Evolutionary conservation across 2,113 vertebrate species (phyloP).

Genomic region (Callorhinus ursinus): DNA sequence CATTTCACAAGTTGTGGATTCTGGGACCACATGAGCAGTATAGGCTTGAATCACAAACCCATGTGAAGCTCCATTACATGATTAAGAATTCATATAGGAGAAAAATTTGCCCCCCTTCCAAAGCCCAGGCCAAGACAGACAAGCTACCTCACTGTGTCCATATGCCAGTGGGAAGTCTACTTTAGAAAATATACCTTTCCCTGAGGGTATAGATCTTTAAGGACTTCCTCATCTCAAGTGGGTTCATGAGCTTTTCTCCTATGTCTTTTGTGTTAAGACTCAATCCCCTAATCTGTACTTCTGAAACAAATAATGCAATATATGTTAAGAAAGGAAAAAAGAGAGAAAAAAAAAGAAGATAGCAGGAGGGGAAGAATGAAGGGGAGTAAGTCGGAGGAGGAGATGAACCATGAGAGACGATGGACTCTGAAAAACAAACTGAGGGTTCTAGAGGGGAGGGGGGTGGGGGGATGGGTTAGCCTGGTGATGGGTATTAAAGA

Average conservation of each 20-base stretch:
- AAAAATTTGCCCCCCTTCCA: not conserved
- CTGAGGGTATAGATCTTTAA: not conserved
- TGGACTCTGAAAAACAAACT: too few relatives aligned
- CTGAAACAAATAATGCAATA: too few relatives aligned
- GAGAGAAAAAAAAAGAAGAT: too few relatives aligned
- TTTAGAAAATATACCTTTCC: not conserved
- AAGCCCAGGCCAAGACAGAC: not conserved
- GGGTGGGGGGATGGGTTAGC: too few relatives aligned
- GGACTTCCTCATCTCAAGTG: not conserved
- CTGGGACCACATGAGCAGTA: not conserved
- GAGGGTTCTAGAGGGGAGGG: too few relatives aligned
- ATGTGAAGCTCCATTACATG: not conserved
- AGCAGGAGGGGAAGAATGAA: too few relatives aligned
- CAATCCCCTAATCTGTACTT: not conserved
- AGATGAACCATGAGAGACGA: too few relatives aligned
- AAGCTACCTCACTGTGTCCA: not conserved
- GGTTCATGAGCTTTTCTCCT: not conserved
- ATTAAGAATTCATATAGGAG: not conserved
- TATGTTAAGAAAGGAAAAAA: too few relatives aligned
- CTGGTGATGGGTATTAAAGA: too few relatives aligned
- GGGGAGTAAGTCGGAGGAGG: too few relatives aligned
- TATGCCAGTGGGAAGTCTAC: not conserved
- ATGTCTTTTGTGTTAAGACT: constrained; percentile 17
- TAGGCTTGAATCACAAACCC: not conserved
- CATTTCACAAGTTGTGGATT: constrained; percentile 6